Evolutionary conservation across 2,888 invertebrate species (phyloP), one percentile per base, ranked within the genome.

Genomic region (Phymatocera aterrima): DNA sequence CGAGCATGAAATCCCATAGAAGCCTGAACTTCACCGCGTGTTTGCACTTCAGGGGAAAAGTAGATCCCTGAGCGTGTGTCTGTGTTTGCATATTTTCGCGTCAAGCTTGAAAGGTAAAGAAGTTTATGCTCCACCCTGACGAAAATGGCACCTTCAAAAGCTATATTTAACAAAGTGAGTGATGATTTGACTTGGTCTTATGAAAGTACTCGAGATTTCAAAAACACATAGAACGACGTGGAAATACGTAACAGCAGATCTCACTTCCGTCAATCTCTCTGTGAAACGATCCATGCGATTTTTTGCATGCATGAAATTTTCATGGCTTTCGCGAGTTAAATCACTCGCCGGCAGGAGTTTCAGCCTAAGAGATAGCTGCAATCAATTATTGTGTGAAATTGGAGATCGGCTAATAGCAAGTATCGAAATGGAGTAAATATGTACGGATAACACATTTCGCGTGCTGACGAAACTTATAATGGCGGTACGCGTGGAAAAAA

Each of bases 41-140:
- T 68, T 68, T 68, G 46, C 68, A 43, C 68, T 24, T 68, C 68
- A 46, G 46, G 68, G 68, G 68, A 28, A 68, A 68, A 46, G 46
- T 46, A 46, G 18, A 46, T 68, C 61, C 61, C 24, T 21, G n/a
- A 68, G 24, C n/a, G n/a, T n/a, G 24, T 68, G 24, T 68, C 21
- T 28, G 46, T 68, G 68, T 68, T 68, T 43, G 68, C 68, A 68
- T 68, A 68, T 68, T 68, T 68, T 46, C 46, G 12, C 28, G 68
- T 43, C 15, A 28, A 57, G 28, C 28, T 21, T 28, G 68, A 28
- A 68, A 68, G 46, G 68, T 68, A 46, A 68, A 68, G 68, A 68
- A 43, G 28, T 43, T 68, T 46, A 68, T 68, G 21, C 43, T 18
- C 3, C 15, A 68, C 40, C 21, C 4, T 46, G 28, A 46, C 34